phyloP scores from a whole-genome alignment of 2,797 vertebrate genomes.

The Pachyuromys duprasi region DNA sequence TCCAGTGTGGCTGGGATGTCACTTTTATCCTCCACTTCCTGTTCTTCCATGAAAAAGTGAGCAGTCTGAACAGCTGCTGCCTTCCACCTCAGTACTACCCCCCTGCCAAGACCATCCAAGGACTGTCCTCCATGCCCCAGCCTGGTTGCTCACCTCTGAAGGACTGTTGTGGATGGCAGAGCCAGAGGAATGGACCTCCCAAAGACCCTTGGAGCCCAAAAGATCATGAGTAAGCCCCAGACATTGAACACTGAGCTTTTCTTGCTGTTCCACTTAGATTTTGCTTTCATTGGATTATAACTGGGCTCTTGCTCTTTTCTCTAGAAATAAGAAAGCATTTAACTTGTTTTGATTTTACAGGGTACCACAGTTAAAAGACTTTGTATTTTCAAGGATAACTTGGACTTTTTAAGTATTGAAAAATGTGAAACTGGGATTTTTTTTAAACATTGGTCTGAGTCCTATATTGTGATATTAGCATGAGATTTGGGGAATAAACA shows the following conservation, averaged over 20 bases:
- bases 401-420: background rate
- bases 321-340: background rate
- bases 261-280: background rate
- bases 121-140: background rate
- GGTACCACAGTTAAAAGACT: background rate
- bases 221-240: background rate
- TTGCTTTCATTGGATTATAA: background rate
- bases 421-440: background rate
- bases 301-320: background rate
- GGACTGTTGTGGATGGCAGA: background rate
- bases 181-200: background rate
- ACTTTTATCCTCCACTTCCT: background rate
- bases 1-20: background rate
- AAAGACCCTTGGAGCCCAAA: too few relatives aligned
- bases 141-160: background rate
- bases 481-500: background rate
- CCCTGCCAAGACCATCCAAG: background rate
- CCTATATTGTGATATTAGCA: background rate
- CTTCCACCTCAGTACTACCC: too few relatives aligned
- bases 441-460: background rate
- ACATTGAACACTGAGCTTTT: background rate
- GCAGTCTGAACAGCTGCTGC: background rate
- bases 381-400: background rate
- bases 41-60: background rate
- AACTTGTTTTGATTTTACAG: background rate